These are phyloP conservation scores for Steinernema khuongi DNA, from an alignment of 1,140 invertebrate genomes.

Conservation along the genomic window DNA sequence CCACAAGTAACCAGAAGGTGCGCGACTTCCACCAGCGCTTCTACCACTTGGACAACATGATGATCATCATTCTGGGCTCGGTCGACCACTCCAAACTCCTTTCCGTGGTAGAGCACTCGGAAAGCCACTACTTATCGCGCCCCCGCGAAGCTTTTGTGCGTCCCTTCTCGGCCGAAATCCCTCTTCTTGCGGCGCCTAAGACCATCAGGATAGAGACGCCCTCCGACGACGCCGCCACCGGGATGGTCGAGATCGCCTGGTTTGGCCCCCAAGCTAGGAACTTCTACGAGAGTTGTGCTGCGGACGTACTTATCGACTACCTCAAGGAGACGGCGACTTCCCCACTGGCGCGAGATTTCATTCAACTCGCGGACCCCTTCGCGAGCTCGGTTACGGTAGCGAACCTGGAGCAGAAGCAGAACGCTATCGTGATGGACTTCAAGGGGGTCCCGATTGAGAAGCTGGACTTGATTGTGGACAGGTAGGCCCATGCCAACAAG, in stretches of 20 bases:
- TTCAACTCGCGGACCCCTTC: conserved; percentile 75
- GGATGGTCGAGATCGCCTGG: conserved; percentile 74
- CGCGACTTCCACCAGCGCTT: conserved; percentile 75
- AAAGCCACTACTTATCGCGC: conserved; percentile 67
- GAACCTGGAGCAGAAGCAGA: background rate
- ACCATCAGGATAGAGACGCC: conserved; percentile 67
- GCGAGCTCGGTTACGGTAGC: conserved; percentile 44
- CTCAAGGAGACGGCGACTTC: conserved; percentile 76
- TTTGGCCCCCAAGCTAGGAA: background rate
- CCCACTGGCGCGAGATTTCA: conserved; percentile 75
- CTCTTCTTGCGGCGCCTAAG: conserved; percentile 65
- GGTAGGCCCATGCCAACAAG: conserved; percentile 58
- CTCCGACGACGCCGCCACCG: conserved; percentile 77
- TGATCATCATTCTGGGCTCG: conserved; percentile 75
- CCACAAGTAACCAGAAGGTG: conserved; percentile 54
- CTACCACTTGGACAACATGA: conserved; percentile 83
- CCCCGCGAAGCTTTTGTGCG: conserved; percentile 36
- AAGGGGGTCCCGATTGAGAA: conserved; percentile 72
- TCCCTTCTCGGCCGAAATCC: conserved; percentile 61
- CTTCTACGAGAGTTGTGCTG: conserved; percentile 60
- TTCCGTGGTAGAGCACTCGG: conserved; percentile 65
- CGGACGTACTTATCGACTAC: conserved; percentile 74
- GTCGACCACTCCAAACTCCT: conserved; percentile 74
- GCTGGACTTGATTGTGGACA: conserved; percentile 65
- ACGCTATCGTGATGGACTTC: conserved; percentile 67